A percentile compares a stretch with the other conserved stretches of the same genome.
These are phyloP conservation scores for Agonopterix alstromeriana DNA, from an alignment of 2,888 invertebrate genomes.

Conservation along the genomic window DNA sequence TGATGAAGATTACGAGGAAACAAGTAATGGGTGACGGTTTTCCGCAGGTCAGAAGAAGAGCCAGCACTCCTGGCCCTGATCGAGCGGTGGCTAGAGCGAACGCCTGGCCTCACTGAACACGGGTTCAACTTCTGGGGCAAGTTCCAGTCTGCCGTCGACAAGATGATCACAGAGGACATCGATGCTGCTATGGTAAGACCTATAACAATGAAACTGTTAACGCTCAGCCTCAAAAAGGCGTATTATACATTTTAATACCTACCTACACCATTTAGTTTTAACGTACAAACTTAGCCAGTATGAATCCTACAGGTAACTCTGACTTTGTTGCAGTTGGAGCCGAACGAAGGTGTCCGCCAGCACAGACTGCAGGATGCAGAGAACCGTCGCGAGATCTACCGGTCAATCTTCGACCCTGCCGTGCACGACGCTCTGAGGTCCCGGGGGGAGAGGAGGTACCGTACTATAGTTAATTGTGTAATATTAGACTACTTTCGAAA, in stretches of 20 bases:
- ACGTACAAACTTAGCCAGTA: too few relatives aligned
- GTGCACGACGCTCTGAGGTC: slow-evolving; percentile 90
- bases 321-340: slow-evolving; percentile 67
- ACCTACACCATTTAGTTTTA: too few relatives aligned
- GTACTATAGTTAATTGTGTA: too few relatives aligned
- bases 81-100: slow-evolving; percentile 95
- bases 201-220: background rate
- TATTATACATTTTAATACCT: too few relatives aligned
- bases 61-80: slow-evolving; percentile 91
- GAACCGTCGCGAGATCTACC: slow-evolving; percentile 89
- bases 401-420: slow-evolving; percentile 90
- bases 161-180: slow-evolving; percentile 82
- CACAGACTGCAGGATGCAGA: slow-evolving; percentile 85
- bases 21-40: too few relatives aligned
- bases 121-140: slow-evolving; percentile 97
- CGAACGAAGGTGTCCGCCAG: slow-evolving; percentile 78
- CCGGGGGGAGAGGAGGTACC: slow-evolving; percentile 86
- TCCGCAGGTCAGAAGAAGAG: slow-evolving; percentile 84
- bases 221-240: too few relatives aligned
- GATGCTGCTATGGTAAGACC: slow-evolving; percentile 75
- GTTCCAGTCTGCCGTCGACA: slow-evolving; percentile 84
- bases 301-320: background rate
- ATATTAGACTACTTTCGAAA: too few relatives aligned
- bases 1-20: too few relatives aligned
- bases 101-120: slow-evolving; percentile 90